Conservation (phyloP, 1,140 invertebrate species). For the Vanessa tameamea region DNA sequence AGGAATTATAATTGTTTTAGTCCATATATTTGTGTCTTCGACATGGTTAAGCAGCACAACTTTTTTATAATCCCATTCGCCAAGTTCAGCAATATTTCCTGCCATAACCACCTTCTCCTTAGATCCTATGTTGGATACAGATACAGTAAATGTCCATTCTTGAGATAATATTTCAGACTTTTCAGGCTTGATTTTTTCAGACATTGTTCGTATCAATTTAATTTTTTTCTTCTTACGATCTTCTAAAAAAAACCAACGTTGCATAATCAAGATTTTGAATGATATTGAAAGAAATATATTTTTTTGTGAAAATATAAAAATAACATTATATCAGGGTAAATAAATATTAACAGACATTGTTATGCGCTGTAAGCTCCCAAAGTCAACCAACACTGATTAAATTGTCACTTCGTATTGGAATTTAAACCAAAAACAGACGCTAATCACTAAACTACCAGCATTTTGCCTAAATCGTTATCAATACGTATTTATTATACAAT, state of each 20-base stretch:
- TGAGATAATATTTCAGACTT: constrained; percentile 53
- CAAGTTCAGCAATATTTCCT: constrained; percentile 61
- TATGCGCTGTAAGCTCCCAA: no score
- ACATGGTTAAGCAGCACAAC: constrained; percentile 72
- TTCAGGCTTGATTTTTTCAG: constrained; percentile 45
- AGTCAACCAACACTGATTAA: no score
- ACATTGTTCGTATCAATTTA: constrained; percentile 56
- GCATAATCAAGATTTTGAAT: constrained; percentile 60
- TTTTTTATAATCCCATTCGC: constrained; percentile 79
- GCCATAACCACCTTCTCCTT: constrained; percentile 66
- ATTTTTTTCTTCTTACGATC: constrained; percentile 66
- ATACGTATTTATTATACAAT: no score
- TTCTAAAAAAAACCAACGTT: constrained; percentile 81
- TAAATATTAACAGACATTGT: no score
- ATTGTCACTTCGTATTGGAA: no score
- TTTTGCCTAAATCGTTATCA: no score
- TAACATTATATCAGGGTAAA: no score
- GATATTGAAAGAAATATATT: background rate
- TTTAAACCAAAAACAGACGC: no score
- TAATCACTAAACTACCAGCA: no score
- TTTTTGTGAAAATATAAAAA: no score
- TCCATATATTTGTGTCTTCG: constrained; percentile 79
- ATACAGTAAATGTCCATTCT: constrained; percentile 77
- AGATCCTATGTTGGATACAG: constrained; percentile 54
- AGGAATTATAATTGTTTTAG: constrained; percentile 82